Evolutionary conservation across 1,140 invertebrate genomes (phyloP).

Genomic region (Protaetia brevitarsis): DNA sequence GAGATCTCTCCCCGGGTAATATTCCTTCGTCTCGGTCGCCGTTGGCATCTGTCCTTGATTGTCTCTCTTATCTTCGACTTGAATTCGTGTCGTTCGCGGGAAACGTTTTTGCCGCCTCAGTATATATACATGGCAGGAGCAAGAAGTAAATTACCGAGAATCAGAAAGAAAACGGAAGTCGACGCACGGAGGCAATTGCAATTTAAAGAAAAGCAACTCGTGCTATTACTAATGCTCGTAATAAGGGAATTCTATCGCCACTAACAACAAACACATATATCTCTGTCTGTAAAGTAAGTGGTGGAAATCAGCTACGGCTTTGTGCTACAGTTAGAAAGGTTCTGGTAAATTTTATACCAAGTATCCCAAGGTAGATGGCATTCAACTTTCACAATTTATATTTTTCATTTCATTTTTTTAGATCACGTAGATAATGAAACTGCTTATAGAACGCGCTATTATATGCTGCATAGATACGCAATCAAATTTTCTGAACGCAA

Average conservation of each 20-base stretch:
- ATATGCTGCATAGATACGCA: too few species aligned
- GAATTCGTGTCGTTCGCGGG: not conserved
- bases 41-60: not conserved
- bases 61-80: not conserved
- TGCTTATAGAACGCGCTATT: too few species aligned
- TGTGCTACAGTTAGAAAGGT: too few species aligned
- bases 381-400: too few species aligned
- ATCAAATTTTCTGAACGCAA: too few species aligned
- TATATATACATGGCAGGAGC: not conserved
- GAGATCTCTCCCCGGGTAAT: not conserved
- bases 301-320: too few species aligned
- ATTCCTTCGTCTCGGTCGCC: not conserved
- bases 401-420: too few species aligned
- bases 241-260: not conserved
- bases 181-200: not conserved
- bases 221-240: not conserved
- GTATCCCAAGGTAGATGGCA: too few species aligned
- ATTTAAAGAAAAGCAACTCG: not conserved
- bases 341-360: too few species aligned
- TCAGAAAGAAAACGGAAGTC: not conserved
- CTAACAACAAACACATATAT: not conserved
- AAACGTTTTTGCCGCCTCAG: not conserved
- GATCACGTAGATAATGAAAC: too few species aligned
- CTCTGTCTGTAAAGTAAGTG: too few species aligned
- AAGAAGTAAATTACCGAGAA: slow-evolving; percentile 9